Evolutionary conservation across 2,113 vertebrate genomes (phyloP), one percentile per base, ranked within the genome.

Genomic region (Isichthys henryi): DNA sequence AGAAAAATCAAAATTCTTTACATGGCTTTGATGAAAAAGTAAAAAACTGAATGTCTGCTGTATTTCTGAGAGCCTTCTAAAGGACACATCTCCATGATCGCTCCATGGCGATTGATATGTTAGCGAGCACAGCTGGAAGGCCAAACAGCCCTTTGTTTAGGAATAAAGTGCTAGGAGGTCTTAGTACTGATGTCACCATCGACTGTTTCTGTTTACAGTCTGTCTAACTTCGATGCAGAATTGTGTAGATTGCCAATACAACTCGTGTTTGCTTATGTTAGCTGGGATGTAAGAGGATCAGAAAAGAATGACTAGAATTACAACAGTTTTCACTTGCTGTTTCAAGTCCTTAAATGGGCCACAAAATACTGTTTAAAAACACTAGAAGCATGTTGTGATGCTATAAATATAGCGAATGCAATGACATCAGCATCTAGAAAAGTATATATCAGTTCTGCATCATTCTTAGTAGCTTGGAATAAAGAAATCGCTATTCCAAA

Each of bases 201-300:
- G 15, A 80, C 15, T 35, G 74, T 80, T 80, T 43, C 74, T 80
- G 74, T 39, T 80, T 80, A 80, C 74, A 80, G 74, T 80, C 74
- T 80, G 74, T 80, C 35, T 80, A 43, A 74, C 66, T 31, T 13
- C 66, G n/a, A 80, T 80, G 74, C 9, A 2, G 39, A 39, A 80
- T 80, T 80, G 31, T 80, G 74, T 80, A 39, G 74, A 39, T 80
- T 39, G 74, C 35, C 31, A 80, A 10, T 80, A 39, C 74, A 43
- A 17, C 74, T 80, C 2, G 35, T 80, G 35, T 80, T 80, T 80
- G 74, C 74, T 80, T 80, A 80, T 80, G 74, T 80, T 80, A 80
- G 17, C 74, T 80, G 74, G 74, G 74, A 80, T 80, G 35, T 80
- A 80, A 80, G 74, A 80, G 74, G 74, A 80, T 80, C 74, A 80